Conservation (phyloP, 2,113 vertebrate genomes). For the Craseonycteris thonglongyai region DNA sequence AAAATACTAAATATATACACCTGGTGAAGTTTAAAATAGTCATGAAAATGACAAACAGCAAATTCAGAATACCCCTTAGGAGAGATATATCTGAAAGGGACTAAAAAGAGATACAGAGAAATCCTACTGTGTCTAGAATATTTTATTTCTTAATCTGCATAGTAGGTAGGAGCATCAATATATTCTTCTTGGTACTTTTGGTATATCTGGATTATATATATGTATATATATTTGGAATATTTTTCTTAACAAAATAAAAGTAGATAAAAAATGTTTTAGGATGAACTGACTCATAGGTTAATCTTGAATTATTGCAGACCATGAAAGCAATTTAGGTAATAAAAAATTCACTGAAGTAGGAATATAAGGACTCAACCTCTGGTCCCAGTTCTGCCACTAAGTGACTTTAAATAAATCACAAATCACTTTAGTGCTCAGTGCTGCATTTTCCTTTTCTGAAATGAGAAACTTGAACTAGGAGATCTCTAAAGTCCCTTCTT, state of each 20-base stretch:
- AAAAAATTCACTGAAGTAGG: neutral
- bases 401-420: slow-evolving; percentile 1
- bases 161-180: neutral
- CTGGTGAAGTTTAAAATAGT: slow-evolving; percentile 35
- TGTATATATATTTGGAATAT: slow-evolving; percentile 8
- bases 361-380: neutral
- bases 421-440: neutral
- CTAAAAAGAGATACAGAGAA: neutral
- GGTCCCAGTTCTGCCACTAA: neutral
- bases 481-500: neutral
- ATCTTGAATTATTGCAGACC: neutral
- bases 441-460: slow-evolving; percentile 1
- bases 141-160: slow-evolving; percentile 20
- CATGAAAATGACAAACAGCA: neutral
- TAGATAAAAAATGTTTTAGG: neutral
- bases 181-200: slow-evolving; percentile 13
- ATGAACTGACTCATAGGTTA: neutral
- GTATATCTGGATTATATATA: neutral
- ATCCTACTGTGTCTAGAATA: neutral
- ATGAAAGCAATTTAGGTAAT: neutral
- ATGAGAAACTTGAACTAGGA: neutral
- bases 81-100: neutral
- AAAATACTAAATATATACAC: neutral
- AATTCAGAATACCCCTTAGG: neutral
- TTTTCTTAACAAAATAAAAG: slow-evolving; percentile 35